A percentile compares a stretch with the other conserved stretches of the same genome.
phyloP scores from a whole-genome alignment of 1,140 invertebrate genomes.

The Meloidogyne hapla region DNA sequence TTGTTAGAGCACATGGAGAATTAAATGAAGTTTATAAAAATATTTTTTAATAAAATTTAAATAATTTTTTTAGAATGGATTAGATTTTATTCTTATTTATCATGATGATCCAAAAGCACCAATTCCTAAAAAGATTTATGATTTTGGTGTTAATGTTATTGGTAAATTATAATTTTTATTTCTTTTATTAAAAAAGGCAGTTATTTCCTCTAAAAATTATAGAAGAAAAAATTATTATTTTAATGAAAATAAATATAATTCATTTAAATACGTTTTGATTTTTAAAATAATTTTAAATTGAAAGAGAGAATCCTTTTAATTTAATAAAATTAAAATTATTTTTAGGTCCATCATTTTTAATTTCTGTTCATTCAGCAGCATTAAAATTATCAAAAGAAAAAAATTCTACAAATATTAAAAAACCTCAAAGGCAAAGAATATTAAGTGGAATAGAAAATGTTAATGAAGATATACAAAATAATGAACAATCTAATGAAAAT shows the following conservation, averaged over 20 bases:
- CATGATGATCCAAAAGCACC: slow-evolving; percentile 68
- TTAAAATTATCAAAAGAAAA: slow-evolving; percentile 3
- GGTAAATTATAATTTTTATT: neutral
- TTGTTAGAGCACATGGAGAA: slow-evolving; percentile 49
- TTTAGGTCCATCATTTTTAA: slow-evolving; percentile 14
- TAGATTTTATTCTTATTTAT: slow-evolving; percentile 69
- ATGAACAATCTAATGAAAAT: neutral
- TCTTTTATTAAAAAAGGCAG: too few relatives aligned
- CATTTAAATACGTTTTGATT: too few relatives aligned
- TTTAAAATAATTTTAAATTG: too few relatives aligned
- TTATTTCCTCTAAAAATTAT: too few relatives aligned
- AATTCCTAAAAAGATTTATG: slow-evolving; percentile 53
- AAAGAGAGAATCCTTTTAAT: too few relatives aligned
- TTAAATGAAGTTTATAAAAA: slow-evolving; percentile 38
- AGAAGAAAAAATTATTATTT: too few relatives aligned
- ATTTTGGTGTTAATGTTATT: slow-evolving; percentile 29
- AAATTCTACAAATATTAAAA: neutral
- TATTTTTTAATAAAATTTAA: too few relatives aligned
- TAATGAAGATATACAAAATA: slow-evolving; percentile 3
- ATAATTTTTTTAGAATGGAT: slow-evolving; percentile 64
- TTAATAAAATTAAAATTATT: too few relatives aligned
- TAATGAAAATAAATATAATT: too few relatives aligned
- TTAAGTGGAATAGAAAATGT: neutral
- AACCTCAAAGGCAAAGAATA: neutral
- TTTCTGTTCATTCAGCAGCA: slow-evolving; percentile 13